Evolutionary conservation across 2,113 vertebrate genomes (phyloP).

Genomic region (Echinops telfairi): DNA sequence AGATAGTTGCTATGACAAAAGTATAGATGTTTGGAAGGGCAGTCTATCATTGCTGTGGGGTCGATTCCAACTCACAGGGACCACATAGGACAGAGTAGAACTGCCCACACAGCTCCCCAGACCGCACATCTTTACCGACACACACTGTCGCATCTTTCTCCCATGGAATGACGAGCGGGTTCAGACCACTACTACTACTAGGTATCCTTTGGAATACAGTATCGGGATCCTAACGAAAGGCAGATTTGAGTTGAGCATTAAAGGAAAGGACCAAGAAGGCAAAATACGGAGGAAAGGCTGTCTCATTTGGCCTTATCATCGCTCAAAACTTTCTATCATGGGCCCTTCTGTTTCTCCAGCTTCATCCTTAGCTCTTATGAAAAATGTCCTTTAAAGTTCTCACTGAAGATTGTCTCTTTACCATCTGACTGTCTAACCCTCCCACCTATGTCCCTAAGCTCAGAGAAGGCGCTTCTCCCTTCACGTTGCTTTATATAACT

Average conservation of each 20-base stretch:
- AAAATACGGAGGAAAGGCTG: not conserved
- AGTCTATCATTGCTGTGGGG: not conserved
- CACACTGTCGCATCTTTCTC: not conserved
- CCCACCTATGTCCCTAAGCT: not conserved
- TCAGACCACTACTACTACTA: not conserved
- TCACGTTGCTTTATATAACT: not conserved
- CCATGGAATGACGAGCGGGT: not conserved
- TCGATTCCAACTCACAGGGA: not conserved
- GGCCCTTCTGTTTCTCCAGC: not conserved
- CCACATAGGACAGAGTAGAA: not conserved
- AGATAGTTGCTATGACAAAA: not conserved
- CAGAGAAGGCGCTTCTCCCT: not conserved
- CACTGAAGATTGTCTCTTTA: not conserved
- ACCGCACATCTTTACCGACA: not conserved
- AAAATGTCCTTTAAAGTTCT: not conserved
- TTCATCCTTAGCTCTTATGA: conserved; percentile 11
- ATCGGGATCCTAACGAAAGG: not conserved
- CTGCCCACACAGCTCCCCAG: not conserved
- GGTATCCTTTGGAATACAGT: not conserved
- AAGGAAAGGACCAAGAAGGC: not conserved
- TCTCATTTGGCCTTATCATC: not conserved
- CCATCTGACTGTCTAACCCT: not conserved
- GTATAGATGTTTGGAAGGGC: not conserved
- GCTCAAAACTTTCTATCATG: not conserved
- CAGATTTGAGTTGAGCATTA: conserved; percentile 7